Conservation (phyloP, 1,140 invertebrate species). For the Drosophila nebulosa region DNA sequence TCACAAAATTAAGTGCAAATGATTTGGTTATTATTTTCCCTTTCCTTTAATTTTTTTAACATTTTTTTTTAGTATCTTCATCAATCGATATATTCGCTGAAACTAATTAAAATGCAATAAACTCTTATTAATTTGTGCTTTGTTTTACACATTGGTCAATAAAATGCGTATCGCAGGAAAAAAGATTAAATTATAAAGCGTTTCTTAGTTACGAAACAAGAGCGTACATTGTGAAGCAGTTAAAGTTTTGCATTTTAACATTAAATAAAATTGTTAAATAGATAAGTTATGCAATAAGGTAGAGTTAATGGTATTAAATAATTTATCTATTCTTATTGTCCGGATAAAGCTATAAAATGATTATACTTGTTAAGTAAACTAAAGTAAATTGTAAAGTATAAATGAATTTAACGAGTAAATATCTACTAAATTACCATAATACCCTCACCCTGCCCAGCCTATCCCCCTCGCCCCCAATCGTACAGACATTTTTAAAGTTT, state of each 20-base stretch:
- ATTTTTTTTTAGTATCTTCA: not conserved
- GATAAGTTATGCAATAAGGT: constrained; percentile 45
- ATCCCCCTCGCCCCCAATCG: not conserved
- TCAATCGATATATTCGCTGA: constrained; percentile 31
- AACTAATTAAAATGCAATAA: constrained; percentile 44
- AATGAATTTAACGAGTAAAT: constrained; percentile 72
- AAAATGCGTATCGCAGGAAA: constrained; percentile 14
- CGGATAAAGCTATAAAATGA: constrained; percentile 33
- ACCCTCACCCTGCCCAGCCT: not conserved
- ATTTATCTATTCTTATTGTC: constrained; percentile 48
- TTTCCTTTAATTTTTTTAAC: constrained; percentile 7
- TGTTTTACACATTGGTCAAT: constrained; percentile 15
- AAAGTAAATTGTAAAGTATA: constrained; percentile 65
- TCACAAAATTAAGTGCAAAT: constrained; percentile 34
- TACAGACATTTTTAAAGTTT: constrained; percentile 64
- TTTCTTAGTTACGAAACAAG: constrained; percentile 47
- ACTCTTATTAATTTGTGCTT: constrained; percentile 20
- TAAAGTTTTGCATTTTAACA: constrained; percentile 74
- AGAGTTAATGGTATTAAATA: constrained; percentile 61
- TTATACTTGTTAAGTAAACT: constrained; percentile 61
- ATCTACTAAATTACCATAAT: constrained; percentile 56
- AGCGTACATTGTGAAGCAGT: constrained; percentile 55
- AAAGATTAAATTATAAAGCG: constrained; percentile 12
- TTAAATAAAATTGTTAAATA: constrained; percentile 70
- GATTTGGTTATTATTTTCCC: constrained; percentile 28